Evolutionary conservation across 2,113 vertebrate species (phyloP), one percentile per base, ranked within the genome.

Genomic region (Struthidea cinerea): DNA sequence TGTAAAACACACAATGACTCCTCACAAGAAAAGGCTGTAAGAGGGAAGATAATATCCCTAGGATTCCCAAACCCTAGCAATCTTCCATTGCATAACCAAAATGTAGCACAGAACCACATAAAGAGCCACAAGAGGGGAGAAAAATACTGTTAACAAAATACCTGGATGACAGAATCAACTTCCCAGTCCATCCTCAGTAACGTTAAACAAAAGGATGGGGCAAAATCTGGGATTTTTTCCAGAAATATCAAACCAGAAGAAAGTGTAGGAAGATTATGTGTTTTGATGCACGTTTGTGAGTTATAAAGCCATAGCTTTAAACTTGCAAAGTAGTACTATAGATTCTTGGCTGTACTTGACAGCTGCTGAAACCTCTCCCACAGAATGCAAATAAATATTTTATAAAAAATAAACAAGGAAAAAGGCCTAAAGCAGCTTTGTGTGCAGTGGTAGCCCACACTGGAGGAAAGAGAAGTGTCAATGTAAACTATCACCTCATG

Each of bases 301-400:
- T 33, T 42, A 52, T 46, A 71, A 82, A 90, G 47, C 57, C 14
- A 21, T 7, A 50, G 35, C 35, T 89, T 70, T 76, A 68, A 68
- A 84, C 16, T 57, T 70, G 37, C 8, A 68, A 71, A 94, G 61
- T 57, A 78, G 68, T 27, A 39, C 57, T 49, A 9, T 3, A 57
- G 11, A 13, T 42, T 69, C 49, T 33, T 21, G 24, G 35, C 56
- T 65, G n/a, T 56, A 86, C 80, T 83, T 93, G n/a, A 82, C 80
- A 92, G 83, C n/a, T 76, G 49, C 28, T 82, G 32, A 95, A 96
- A 87, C 46, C 37, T 65, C 88, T 95, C 77, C 30, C 49, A 90
- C 12, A 24, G 52, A 96, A 83, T 37, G 39, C 20, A 26, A 81
- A 86, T 94, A 78, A 92, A 92, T 94, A 89, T 93, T 94, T 95